phyloP scores from a whole-genome alignment of 1,140 invertebrate genomes.

The Eufriesea mexicana region DNA sequence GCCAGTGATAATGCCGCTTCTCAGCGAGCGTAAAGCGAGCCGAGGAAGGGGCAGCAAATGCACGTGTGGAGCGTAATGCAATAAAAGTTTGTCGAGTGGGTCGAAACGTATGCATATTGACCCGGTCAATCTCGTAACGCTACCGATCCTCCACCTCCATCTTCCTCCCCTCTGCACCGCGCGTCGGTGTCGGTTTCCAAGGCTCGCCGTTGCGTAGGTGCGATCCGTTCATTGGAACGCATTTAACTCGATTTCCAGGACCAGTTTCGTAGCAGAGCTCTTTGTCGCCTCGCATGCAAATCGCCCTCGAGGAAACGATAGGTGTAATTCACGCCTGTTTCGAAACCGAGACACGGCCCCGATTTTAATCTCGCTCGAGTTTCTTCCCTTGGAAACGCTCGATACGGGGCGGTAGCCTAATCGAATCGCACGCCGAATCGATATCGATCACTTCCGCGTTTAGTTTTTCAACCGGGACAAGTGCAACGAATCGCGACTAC shows the following conservation, averaged over 20 bases:
- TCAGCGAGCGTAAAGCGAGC: conserved; percentile 61
- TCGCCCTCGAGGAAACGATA: not conserved
- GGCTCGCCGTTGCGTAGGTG: conserved; percentile 60
- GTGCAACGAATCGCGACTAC: not conserved
- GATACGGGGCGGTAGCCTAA: too few species aligned
- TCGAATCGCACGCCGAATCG: conserved; percentile 3
- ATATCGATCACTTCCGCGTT: not conserved
- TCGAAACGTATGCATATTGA: conserved; percentile 78
- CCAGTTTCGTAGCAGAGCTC: conserved; percentile 6
- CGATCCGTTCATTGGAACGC: conserved; percentile 60
- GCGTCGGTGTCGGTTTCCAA: conserved; percentile 15
- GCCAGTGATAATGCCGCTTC: conserved; percentile 56
- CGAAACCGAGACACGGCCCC: not conserved
- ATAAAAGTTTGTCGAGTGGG: conserved; percentile 78
- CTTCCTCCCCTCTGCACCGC: not conserved
- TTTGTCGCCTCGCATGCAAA: conserved; percentile 15
- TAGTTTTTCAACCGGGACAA: not conserved
- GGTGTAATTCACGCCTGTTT: not conserved
- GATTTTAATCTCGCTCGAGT: not conserved
- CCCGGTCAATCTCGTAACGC: conserved; percentile 75
- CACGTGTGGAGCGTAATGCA: conserved; percentile 72
- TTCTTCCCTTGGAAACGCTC: too few species aligned
- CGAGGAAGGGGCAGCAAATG: conserved; percentile 60
- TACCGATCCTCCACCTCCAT: conserved; percentile 63
- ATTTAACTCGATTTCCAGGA: conserved; percentile 57